These are phyloP conservation scores for Thinocorus orbignyianus DNA, from an alignment of 2,113 vertebrate species.

Conservation along the genomic window DNA sequence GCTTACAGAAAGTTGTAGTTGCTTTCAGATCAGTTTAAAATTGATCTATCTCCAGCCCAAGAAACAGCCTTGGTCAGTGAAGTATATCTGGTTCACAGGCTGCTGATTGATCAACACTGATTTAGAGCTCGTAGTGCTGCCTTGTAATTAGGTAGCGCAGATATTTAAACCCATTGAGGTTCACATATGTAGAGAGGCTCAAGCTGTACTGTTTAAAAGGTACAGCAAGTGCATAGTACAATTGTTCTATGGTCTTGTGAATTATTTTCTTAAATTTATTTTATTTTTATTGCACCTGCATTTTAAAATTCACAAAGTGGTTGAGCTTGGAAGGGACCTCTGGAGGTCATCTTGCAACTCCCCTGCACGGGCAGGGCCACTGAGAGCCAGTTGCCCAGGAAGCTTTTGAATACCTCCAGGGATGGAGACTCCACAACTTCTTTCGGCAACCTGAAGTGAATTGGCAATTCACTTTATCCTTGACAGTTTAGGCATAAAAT, in stretches of 20 bases:
- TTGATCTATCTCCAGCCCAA: accelerated
- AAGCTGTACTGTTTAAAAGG: not conserved
- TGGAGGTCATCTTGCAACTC: not conserved
- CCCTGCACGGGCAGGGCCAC: not conserved
- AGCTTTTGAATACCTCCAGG: not conserved
- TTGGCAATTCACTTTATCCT: not conserved
- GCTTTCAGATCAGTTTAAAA: not conserved
- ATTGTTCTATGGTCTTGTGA: not conserved
- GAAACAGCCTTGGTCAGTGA: not conserved
- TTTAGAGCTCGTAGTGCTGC: not conserved
- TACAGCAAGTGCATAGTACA: not conserved
- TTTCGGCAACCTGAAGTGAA: not conserved
- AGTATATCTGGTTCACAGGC: not conserved
- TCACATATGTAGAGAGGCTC: not conserved
- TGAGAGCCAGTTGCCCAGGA: not conserved
- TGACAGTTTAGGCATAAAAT: not conserved
- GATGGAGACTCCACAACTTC: not conserved
- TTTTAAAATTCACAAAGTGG: not conserved
- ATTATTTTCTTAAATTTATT: not conserved
- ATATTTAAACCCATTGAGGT: not conserved
- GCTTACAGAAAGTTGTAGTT: not conserved
- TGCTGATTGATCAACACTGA: not conserved
- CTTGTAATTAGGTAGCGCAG: not conserved
- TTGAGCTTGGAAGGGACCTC: not conserved
- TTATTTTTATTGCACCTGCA: not conserved